Conservation (phyloP, 2,113 vertebrate genomes). For the Notothenia rossii region DNA sequence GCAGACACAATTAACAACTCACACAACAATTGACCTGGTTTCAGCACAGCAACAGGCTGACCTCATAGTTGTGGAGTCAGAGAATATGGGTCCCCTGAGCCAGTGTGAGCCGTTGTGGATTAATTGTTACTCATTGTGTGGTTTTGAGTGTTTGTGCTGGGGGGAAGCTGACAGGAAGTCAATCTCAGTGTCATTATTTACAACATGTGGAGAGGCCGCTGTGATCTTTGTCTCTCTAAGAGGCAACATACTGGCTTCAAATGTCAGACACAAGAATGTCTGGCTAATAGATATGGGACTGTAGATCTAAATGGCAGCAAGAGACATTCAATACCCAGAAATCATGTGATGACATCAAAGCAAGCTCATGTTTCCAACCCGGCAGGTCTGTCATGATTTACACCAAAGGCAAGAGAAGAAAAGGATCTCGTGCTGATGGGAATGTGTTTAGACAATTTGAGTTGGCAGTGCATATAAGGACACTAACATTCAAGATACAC, state of each 20-base stretch:
- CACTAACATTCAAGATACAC: not conserved
- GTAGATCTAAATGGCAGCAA: not conserved
- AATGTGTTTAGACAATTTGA: not conserved
- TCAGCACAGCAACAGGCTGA: conserved; percentile 37
- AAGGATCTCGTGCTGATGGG: not conserved
- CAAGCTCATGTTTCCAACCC: not conserved
- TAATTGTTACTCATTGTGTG: conserved; percentile 65
- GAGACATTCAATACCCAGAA: not conserved
- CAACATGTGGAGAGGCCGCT: conserved; percentile 20
- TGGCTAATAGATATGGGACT: not conserved
- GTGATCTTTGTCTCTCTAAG: conserved; percentile 46
- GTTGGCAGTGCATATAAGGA: not conserved
- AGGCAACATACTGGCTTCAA: conserved; percentile 29
- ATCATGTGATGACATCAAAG: not conserved
- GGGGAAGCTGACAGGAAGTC: conserved; percentile 65
- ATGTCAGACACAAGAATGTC: conserved; percentile 20
- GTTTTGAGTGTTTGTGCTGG: conserved; percentile 40
- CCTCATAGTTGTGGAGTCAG: conserved; percentile 34
- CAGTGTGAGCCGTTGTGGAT: not conserved
- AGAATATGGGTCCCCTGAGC: conserved; percentile 55
- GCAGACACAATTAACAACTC: not conserved
- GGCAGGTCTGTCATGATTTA: not conserved
- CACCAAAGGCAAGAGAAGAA: not conserved
- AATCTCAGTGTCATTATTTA: conserved; percentile 55
- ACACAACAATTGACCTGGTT: conserved; percentile 49